Evolutionary conservation across 2,113 vertebrate species (phyloP).

Genomic region (Muntiacus reevesi): DNA sequence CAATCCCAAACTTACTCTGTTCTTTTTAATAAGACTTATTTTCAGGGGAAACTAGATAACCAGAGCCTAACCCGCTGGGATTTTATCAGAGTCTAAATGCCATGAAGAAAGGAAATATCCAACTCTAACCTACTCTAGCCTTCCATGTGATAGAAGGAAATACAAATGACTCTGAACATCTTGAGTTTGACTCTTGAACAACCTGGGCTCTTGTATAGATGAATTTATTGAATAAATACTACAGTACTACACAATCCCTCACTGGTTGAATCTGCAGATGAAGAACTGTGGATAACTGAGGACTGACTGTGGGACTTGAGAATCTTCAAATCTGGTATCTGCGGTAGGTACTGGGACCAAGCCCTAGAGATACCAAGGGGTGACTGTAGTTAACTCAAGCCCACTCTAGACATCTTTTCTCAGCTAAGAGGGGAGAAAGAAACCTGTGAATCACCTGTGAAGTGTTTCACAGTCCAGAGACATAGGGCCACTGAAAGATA

Average conservation of each 20-base stretch:
- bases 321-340: not conserved
- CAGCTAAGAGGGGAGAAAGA: not conserved
- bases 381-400: not conserved
- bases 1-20: not conserved
- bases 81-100: not conserved
- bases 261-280: not conserved
- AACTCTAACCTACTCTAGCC: not conserved
- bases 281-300: not conserved
- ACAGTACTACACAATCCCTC: not conserved
- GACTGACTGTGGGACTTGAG: not conserved
- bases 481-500: not conserved
- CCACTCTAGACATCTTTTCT: not conserved
- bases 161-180: not conserved
- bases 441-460: not conserved
- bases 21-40: not conserved
- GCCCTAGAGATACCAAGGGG: not conserved
- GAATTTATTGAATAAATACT: not conserved
- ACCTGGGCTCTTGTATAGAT: not conserved
- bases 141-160: not conserved
- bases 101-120: not conserved
- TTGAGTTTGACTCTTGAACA: not conserved
- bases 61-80: not conserved
- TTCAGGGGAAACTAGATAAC: not conserved
- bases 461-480: not conserved
- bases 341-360: accelerated